Evolutionary conservation across 2,888 invertebrate genomes (phyloP).

Genomic region (Tipula helvola): DNA sequence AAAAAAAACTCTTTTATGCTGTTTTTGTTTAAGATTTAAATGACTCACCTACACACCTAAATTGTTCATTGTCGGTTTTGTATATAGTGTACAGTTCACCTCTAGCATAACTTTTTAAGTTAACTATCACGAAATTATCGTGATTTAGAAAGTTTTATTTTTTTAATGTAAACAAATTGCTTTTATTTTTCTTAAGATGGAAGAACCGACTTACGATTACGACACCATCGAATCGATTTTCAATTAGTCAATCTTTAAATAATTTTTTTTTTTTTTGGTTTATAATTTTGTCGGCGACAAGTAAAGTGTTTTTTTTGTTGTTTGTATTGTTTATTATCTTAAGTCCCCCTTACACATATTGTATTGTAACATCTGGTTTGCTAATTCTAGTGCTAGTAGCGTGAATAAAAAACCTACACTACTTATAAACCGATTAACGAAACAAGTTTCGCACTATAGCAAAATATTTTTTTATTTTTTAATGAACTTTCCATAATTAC

Average conservation of each 20-base stretch:
- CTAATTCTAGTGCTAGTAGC: not conserved
- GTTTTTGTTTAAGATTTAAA: not conserved
- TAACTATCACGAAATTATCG: not conserved
- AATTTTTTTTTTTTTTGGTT: not conserved
- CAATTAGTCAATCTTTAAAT: not conserved
- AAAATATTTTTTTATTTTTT: not conserved
- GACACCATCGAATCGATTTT: not conserved
- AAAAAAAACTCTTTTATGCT: not conserved
- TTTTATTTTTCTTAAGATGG: not conserved
- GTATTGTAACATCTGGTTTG: not conserved
- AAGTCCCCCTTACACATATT: not conserved
- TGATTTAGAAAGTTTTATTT: not conserved
- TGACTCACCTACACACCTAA: conserved; percentile 4
- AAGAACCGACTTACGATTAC: not conserved
- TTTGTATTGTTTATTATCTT: not conserved
- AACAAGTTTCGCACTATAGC: not conserved
- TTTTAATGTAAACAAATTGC: not conserved
- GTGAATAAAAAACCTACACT: not conserved
- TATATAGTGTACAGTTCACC: not conserved
- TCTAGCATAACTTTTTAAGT: not conserved
- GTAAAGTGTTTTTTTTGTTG: not conserved
- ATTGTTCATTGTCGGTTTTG: not conserved
- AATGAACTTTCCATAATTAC: not conserved
- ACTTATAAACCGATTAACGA: not conserved
- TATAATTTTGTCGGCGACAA: not conserved